Conservation (phyloP, 2,797 vertebrate species). For the Danio tinwini region DNA sequence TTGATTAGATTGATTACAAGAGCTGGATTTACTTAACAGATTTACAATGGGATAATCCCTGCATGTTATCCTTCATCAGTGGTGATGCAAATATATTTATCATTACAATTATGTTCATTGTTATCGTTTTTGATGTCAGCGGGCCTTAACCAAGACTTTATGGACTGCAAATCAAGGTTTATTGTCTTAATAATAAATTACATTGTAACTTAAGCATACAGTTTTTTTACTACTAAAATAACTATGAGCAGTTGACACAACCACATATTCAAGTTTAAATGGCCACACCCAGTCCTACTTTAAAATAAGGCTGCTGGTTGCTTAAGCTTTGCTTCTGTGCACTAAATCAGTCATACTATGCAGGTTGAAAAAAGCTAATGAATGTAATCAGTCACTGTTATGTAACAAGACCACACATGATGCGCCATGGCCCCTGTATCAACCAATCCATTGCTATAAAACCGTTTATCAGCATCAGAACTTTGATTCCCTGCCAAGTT, state of each 20-base stretch:
- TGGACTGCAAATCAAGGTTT: not conserved
- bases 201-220: not conserved
- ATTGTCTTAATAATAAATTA: not conserved
- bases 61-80: no score
- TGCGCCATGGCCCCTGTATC: not conserved
- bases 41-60: no score
- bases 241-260: not conserved
- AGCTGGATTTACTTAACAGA: no score
- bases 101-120: no score
- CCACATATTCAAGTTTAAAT: not conserved
- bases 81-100: no score
- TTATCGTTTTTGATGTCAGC: no score
- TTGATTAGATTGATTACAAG: no score
- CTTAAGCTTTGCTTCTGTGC: not conserved
- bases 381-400: conserved; percentile 10
- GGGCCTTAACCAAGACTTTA: not conserved
- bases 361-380: not conserved
- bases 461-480: conserved; percentile 10
- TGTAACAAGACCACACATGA: conserved; percentile 25
- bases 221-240: not conserved
- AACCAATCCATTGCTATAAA: conserved; percentile 14
- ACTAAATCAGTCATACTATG: not conserved
- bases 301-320: not conserved
- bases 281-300: not conserved
- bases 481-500: conserved; percentile 23